These are phyloP conservation scores for Ctenodactylus gundi DNA, from an alignment of 2,113 vertebrate genomes.

Conservation along the genomic window DNA sequence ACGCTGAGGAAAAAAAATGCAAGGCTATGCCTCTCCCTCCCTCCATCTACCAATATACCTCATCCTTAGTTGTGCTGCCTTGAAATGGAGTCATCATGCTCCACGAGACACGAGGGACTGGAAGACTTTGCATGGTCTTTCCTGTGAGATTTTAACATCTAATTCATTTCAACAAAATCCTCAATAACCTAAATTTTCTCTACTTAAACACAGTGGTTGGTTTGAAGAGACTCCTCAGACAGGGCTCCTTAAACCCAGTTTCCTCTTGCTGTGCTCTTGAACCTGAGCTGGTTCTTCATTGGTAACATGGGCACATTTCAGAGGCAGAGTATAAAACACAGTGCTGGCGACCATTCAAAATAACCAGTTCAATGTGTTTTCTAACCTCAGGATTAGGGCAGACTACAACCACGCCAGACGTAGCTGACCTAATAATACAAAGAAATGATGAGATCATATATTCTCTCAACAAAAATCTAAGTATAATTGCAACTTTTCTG, in stretches of 20 bases:
- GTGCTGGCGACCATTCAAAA: background rate
- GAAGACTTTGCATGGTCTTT: background rate
- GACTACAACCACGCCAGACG: background rate
- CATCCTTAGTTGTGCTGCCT: background rate
- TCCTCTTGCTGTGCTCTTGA: background rate
- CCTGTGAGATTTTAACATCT: background rate
- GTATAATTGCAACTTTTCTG: background rate
- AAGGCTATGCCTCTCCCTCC: background rate
- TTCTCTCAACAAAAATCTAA: background rate
- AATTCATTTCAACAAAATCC: background rate
- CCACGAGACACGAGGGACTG: background rate
- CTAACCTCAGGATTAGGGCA: background rate
- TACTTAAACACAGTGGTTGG: background rate
- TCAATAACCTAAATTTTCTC: background rate
- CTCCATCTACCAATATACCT: background rate
- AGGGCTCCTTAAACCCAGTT: background rate
- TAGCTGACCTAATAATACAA: background rate
- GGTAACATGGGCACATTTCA: background rate
- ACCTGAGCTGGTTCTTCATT: background rate
- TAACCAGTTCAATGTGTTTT: background rate
- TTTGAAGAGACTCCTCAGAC: background rate
- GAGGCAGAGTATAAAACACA: background rate
- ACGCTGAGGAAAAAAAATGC: background rate
- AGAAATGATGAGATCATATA: background rate
- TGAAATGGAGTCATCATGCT: background rate